A percentile compares a stretch with the other conserved stretches of the same genome.
These are phyloP conservation scores for Conus ventricosus DNA, from an alignment of 1,140 invertebrate species.

Conservation along the genomic window DNA sequence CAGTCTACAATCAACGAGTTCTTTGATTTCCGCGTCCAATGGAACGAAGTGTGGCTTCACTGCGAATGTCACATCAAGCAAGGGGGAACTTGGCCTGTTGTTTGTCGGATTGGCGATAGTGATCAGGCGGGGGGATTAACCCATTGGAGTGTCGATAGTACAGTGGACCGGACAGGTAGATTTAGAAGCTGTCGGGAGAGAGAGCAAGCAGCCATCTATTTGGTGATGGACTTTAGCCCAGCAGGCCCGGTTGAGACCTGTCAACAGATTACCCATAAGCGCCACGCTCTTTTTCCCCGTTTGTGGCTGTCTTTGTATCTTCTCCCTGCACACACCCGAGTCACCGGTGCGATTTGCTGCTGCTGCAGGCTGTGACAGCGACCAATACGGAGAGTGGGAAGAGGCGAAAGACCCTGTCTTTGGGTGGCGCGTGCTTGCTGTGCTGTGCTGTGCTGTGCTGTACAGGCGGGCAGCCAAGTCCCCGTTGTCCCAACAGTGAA, in stretches of 20 bases:
- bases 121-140: too few species aligned
- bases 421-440: conserved; percentile 14
- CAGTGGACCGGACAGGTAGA: neutral
- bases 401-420: neutral
- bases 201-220: neutral
- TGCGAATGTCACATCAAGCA: too few species aligned
- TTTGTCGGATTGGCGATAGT: too few species aligned
- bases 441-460: conserved; percentile 15
- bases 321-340: neutral
- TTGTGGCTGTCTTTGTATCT: neutral
- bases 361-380: conserved; percentile 17
- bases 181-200: neutral
- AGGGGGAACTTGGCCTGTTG: too few species aligned
- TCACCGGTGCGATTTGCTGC: neutral
- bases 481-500: conserved; percentile 34
- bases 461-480: conserved; percentile 23
- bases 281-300: neutral
- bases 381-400: conserved; percentile 1
- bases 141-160: too few species aligned
- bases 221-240: neutral
- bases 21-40: too few species aligned
- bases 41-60: too few species aligned
- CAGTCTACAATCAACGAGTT: too few species aligned
- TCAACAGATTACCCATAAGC: neutral
- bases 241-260: neutral